Evolutionary conservation across 2,888 invertebrate genomes (phyloP).

Genomic region (Aphelenchoides bicaudatus): DNA sequence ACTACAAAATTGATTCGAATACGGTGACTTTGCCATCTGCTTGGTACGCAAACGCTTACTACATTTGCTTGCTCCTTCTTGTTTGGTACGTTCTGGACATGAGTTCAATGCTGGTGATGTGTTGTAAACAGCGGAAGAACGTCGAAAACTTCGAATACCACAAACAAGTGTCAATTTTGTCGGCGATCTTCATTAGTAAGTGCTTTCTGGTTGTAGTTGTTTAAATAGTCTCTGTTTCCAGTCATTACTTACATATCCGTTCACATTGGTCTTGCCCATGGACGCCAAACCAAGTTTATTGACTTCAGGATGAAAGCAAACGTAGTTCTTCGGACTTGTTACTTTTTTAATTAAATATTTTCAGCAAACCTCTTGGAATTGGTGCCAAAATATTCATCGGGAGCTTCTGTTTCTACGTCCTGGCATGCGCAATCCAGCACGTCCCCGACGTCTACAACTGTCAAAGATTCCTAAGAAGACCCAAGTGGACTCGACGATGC

Average conservation of each 20-base stretch:
- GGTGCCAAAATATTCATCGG: neutral
- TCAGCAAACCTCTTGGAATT: neutral
- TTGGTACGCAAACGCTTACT: conserved; percentile 15
- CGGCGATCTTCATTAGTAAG: conserved; percentile 14
- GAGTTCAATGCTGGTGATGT: conserved; percentile 11
- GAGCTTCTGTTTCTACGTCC: neutral
- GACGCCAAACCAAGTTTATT: neutral
- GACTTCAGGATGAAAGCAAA: neutral
- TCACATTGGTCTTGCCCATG: neutral
- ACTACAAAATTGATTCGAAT: neutral
- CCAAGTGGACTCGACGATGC: neutral
- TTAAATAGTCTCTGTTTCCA: neutral
- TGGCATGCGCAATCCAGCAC: conserved; percentile 5
- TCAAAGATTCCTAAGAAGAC: neutral
- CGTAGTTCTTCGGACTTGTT: neutral
- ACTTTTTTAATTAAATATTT: neutral
- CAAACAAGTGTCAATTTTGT: neutral
- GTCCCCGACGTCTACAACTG: conserved; percentile 15
- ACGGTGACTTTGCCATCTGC: neutral
- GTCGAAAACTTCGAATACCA: conserved; percentile 11
- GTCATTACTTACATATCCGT: conserved; percentile 4
- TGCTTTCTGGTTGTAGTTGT: neutral
- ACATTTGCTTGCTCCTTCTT: conserved; percentile 7
- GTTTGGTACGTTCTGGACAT: conserved; percentile 7
- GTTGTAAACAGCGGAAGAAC: conserved; percentile 10